Conservation (phyloP, 2,113 vertebrate genomes). For the Arizona elegans region DNA sequence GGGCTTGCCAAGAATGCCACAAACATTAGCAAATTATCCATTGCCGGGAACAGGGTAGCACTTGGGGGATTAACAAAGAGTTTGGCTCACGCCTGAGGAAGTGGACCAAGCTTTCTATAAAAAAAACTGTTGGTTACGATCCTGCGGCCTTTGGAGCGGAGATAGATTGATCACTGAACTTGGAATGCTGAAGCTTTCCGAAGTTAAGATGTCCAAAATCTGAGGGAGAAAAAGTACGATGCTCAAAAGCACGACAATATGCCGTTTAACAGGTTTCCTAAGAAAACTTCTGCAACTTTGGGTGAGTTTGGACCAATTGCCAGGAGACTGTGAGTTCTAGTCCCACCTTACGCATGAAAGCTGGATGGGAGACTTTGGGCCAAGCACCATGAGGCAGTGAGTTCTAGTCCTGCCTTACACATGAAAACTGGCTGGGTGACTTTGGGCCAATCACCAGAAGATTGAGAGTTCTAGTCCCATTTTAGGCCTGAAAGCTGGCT, state of each 20-base stretch:
- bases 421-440: too few relatives aligned
- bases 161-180: conserved; percentile 18
- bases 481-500: too few relatives aligned
- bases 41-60: not conserved
- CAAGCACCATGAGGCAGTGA: too few relatives aligned
- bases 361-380: fast-evolving
- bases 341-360: too few relatives aligned
- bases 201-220: not conserved
- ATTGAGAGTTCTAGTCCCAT: fast-evolving
- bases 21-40: conserved; percentile 11
- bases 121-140: conserved; percentile 21
- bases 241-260: not conserved
- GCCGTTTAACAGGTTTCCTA: not conserved
- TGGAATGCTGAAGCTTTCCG: not conserved
- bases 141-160: conserved; percentile 1
- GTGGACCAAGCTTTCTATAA: not conserved
- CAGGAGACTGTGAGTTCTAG: not conserved
- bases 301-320: not conserved
- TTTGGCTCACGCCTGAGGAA: not conserved
- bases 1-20: not conserved
- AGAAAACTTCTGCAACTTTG: not conserved
- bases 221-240: not conserved
- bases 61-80: conserved; percentile 7
- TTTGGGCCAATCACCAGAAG: too few relatives aligned
- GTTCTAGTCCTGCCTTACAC: too few relatives aligned